phyloP scores from a whole-genome alignment of 2,113 vertebrate genomes.

The Bagarius yarrelli region DNA sequence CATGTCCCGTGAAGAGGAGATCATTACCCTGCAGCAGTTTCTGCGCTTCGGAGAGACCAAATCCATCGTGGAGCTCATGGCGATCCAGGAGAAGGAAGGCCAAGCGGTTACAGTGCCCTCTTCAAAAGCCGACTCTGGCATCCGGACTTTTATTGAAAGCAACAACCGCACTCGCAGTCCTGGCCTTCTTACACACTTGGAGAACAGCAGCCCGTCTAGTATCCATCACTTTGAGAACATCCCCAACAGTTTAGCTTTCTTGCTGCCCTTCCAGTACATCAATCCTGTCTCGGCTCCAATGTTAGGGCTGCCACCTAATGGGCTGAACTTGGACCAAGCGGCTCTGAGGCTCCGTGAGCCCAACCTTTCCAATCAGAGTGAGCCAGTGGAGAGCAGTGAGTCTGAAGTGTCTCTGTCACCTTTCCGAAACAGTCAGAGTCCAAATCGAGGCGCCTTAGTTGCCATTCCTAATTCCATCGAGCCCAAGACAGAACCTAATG shows the following conservation, averaged over 20 bases:
- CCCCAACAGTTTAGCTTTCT: slow-evolving; percentile 94
- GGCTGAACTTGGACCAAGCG: slow-evolving; percentile 88
- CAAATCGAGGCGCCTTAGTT: slow-evolving; percentile 84
- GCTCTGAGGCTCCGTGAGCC: slow-evolving; percentile 87
- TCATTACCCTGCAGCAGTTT: slow-evolving; percentile 99
- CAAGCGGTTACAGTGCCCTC: slow-evolving; percentile 96
- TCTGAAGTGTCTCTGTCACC: slow-evolving; percentile 94
- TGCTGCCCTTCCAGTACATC: slow-evolving; percentile 98
- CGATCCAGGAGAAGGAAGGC: slow-evolving; percentile 99
- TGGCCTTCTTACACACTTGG: slow-evolving; percentile 90
- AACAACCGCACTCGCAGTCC: slow-evolving; percentile 97
- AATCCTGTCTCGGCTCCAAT: slow-evolving; percentile 96
- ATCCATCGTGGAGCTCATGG: slow-evolving; percentile 99
- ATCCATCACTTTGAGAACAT: slow-evolving; percentile 99
- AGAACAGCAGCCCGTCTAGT: slow-evolving; percentile 96
- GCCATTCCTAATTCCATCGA: slow-evolving; percentile 87
- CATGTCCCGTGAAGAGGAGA: slow-evolving; percentile 99
- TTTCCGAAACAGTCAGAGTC: slow-evolving; percentile 85
- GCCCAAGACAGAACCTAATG: slow-evolving; percentile 90
- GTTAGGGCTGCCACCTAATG: slow-evolving; percentile 92
- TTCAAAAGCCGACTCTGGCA: slow-evolving; percentile 96
- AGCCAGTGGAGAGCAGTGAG: slow-evolving; percentile 94
- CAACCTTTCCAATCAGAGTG: slow-evolving; percentile 86
- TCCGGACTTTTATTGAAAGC: slow-evolving; percentile 99
- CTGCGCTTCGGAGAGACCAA: slow-evolving; percentile 98